These are phyloP conservation scores for Anaspis maculata DNA, from an alignment of 2,888 invertebrate species.

Conservation along the genomic window DNA sequence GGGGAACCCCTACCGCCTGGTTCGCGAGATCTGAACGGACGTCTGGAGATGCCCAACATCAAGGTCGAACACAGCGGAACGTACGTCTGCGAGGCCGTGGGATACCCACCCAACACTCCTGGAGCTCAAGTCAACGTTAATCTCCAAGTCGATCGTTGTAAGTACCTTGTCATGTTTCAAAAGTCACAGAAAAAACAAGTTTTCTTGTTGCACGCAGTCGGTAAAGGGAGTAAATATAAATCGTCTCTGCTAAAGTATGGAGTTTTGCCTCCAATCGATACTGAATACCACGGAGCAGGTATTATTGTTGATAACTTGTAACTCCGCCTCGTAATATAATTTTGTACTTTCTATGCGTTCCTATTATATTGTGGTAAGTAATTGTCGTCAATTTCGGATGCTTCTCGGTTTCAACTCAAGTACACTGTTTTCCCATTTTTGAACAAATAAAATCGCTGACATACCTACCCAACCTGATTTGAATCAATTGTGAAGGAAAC, in stretches of 20 bases:
- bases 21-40: slow-evolving; percentile 66
- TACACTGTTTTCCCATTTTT: too few species aligned
- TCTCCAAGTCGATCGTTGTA: slow-evolving; percentile 69
- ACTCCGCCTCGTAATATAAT: slow-evolving; percentile 1
- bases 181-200: slow-evolving; percentile 1
- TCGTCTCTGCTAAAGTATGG: slow-evolving; percentile 46
- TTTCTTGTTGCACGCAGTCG: slow-evolving; percentile 25
- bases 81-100: slow-evolving; percentile 76
- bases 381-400: background rate
- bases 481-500: too few species aligned
- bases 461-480: too few species aligned
- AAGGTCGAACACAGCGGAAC: slow-evolving; percentile 66
- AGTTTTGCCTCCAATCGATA: slow-evolving; percentile 49
- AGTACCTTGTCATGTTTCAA: slow-evolving; percentile 39
- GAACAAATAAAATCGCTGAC: too few species aligned
- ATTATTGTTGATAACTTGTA: slow-evolving; percentile 15
- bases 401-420: background rate
- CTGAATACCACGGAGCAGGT: slow-evolving; percentile 54
- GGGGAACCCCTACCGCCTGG: slow-evolving; percentile 66
- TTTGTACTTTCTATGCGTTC: slow-evolving; percentile 3
- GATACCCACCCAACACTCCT: slow-evolving; percentile 52
- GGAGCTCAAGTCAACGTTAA: slow-evolving; percentile 62
- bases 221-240: slow-evolving; percentile 26
- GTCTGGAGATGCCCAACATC: slow-evolving; percentile 79
- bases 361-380: background rate